Evolutionary conservation across 64 coral and sea anemone genomes (phyloP).

Genomic region (Stylophora pistillata): DNA sequence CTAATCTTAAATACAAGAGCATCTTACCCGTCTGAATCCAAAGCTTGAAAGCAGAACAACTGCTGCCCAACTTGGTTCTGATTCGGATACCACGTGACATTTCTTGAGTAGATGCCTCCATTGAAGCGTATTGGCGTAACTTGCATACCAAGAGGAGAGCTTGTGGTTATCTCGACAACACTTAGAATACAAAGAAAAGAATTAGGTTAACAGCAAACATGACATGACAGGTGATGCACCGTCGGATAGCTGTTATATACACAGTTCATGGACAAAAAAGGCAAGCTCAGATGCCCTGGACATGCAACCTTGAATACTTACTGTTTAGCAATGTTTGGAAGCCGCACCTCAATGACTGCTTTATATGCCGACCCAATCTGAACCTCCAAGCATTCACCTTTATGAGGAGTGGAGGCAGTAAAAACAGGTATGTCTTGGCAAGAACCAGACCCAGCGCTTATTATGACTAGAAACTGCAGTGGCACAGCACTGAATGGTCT

Average conservation of each 20-base stretch:
- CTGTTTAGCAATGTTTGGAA: slow-evolving; percentile 9
- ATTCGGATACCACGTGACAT: slow-evolving; percentile 20
- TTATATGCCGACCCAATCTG: slow-evolving; percentile 12
- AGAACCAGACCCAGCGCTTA: background rate
- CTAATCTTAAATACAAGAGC: background rate
- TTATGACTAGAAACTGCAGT: slow-evolving; percentile 33
- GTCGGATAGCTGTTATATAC: too few species aligned
- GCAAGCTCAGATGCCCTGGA: background rate
- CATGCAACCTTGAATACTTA: background rate
- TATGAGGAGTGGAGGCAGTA: background rate
- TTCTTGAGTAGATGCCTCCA: background rate
- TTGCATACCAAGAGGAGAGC: slow-evolving; percentile 14
- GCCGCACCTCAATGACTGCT: slow-evolving; percentile 21
- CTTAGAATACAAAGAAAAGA: background rate
- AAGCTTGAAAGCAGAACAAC: slow-evolving; percentile 4
- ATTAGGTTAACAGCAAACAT: too few species aligned
- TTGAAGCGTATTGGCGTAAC: background rate
- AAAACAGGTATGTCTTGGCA: background rate
- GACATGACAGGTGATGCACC: too few species aligned
- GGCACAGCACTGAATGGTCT: slow-evolving; percentile 24
- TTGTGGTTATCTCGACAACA: slow-evolving; percentile 1
- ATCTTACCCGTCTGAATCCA: background rate
- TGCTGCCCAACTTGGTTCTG: slow-evolving; percentile 12
- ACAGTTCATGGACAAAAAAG: background rate
- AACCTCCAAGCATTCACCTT: slow-evolving; percentile 23